A percentile compares a stretch with the other conserved stretches of the same genome.
phyloP scores from a whole-genome alignment of 2,113 vertebrate species.

The Mustelus asterias region DNA sequence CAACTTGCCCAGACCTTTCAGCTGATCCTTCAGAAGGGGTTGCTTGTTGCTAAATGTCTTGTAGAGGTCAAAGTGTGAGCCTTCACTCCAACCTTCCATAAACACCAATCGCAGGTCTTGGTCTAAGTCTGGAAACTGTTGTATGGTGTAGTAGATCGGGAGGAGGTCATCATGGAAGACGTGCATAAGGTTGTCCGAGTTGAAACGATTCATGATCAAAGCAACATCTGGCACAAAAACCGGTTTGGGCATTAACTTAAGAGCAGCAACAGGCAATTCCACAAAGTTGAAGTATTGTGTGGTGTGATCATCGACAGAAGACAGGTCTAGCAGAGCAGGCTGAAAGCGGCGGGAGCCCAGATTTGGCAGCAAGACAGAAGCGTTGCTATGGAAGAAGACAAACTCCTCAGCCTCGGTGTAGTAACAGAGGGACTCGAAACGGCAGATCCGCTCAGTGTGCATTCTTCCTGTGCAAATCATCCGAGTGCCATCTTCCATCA shows the following conservation, averaged over 20 bases:
- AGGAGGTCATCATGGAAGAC: slow-evolving; percentile 93
- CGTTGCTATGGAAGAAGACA: slow-evolving; percentile 89
- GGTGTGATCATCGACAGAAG: slow-evolving; percentile 94
- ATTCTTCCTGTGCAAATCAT: slow-evolving; percentile 96
- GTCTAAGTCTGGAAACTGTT: slow-evolving; percentile 80
- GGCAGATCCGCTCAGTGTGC: slow-evolving; percentile 92
- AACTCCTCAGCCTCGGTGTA: slow-evolving; percentile 87
- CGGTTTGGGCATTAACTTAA: slow-evolving; percentile 88
- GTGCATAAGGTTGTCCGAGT: slow-evolving; percentile 96
- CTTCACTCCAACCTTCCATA: slow-evolving; percentile 94
- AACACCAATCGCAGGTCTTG: slow-evolving; percentile 81
- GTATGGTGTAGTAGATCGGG: slow-evolving; percentile 90
- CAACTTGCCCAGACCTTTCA: slow-evolving; percentile 80
- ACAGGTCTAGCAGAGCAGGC: slow-evolving; percentile 86
- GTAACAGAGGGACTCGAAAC: slow-evolving; percentile 93
- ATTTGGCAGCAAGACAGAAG: slow-evolving; percentile 87
- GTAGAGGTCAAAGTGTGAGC: slow-evolving; percentile 88
- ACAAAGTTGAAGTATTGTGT: slow-evolving; percentile 97
- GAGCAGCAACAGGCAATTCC: slow-evolving; percentile 79
- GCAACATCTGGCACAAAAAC: slow-evolving; percentile 92
- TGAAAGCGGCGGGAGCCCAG: slow-evolving; percentile 89
- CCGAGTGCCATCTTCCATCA: slow-evolving; percentile 79
- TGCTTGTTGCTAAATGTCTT: slow-evolving; percentile 84
- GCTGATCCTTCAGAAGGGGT: slow-evolving; percentile 81
- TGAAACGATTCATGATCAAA: slow-evolving; percentile 88